A percentile compares a stretch with the other conserved stretches of the same genome.
Evolutionary conservation across 2,797 vertebrate genomes (phyloP).

Genomic region (Silurus lanzhouensis): DNA sequence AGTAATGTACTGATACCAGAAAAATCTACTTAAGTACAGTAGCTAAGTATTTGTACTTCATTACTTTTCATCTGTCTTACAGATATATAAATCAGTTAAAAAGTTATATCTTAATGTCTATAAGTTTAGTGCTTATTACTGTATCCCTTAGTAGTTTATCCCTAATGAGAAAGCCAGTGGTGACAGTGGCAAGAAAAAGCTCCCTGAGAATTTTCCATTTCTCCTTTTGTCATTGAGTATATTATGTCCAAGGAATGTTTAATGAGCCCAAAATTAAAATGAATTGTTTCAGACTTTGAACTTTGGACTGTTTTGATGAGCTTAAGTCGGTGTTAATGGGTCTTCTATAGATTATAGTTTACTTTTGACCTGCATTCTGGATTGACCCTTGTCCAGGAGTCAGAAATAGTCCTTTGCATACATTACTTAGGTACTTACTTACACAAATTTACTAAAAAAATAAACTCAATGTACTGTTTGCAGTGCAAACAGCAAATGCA

Average conservation of each 20-base stretch:
- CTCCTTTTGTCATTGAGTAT: background rate
- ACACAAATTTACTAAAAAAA: too few relatives aligned
- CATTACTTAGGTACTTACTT: background rate
- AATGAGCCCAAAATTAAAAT: background rate
- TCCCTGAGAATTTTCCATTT: background rate
- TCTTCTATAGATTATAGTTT: fast-evolving
- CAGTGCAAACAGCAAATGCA: background rate
- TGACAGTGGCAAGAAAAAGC: too few relatives aligned
- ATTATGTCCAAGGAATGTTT: background rate
- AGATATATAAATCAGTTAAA: too few relatives aligned
- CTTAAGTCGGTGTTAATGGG: too few relatives aligned
- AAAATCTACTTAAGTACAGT: too few relatives aligned
- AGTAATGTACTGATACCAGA: too few relatives aligned
- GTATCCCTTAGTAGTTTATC: too few relatives aligned
- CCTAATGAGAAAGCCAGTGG: too few relatives aligned
- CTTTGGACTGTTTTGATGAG: background rate
- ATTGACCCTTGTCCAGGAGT: background rate
- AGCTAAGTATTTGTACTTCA: too few relatives aligned
- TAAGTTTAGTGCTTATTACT: too few relatives aligned
- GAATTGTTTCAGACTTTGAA: background rate
- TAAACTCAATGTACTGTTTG: background rate
- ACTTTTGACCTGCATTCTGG: background rate
- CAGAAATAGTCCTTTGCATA: background rate
- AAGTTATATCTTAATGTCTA: too few relatives aligned
- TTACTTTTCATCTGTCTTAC: too few relatives aligned